Percentiles rank a stretch among this genome's conserved stretches.
phyloP scores from a whole-genome alignment of 2,797 vertebrate genomes.

The Gobionotothen gibberifrons region DNA sequence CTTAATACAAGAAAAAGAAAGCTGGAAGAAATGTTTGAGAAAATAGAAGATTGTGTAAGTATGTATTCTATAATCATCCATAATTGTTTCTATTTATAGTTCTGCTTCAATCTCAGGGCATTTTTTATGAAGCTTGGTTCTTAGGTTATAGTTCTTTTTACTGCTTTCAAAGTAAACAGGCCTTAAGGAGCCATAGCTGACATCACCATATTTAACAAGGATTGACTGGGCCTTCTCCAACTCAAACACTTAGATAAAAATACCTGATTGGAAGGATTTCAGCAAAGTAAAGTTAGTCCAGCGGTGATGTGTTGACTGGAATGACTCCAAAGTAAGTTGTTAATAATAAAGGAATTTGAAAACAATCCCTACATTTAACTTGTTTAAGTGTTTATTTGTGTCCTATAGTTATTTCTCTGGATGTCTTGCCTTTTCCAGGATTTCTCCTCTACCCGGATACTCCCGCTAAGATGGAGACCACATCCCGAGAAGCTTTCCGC shows the following conservation, averaged over 20 bases:
- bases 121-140: background rate
- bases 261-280: background rate
- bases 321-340: background rate
- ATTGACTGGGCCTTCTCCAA: background rate
- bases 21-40: background rate
- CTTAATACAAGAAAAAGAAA: background rate
- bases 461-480: constrained; percentile 79
- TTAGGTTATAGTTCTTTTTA: background rate
- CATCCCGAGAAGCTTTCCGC: constrained; percentile 73
- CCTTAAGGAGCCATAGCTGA: constrained; percentile 6
- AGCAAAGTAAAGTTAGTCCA: constrained; percentile 8
- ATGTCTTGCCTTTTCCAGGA: constrained; percentile 48
- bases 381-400: background rate
- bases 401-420: background rate
- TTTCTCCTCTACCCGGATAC: constrained; percentile 78
- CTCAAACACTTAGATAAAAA: constrained; percentile 2
- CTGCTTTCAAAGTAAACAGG: constrained; percentile 3
- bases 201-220: background rate
- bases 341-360: constrained; percentile 4
- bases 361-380: background rate
- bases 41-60: too few species aligned
- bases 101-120: background rate
- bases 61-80: background rate
- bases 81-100: background rate
- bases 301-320: constrained; percentile 4